phyloP scores from a whole-genome alignment of 2,888 invertebrate species.

The Trachelus tabidus region DNA sequence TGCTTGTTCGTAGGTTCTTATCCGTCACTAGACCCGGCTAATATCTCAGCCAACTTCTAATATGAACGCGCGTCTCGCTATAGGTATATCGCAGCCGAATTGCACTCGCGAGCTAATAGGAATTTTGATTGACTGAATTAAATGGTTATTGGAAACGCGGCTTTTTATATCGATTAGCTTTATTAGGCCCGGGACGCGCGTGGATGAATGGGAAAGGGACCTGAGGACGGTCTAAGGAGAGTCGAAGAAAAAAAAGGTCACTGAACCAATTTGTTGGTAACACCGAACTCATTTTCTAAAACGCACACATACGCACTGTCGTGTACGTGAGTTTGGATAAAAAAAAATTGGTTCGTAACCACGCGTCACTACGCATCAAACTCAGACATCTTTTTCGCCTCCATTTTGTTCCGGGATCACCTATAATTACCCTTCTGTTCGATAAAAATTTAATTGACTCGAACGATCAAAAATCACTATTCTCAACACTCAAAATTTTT shows the following conservation, averaged over 20 bases:
- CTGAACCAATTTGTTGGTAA: slow-evolving; percentile 53
- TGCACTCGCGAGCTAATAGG: slow-evolving; percentile 62
- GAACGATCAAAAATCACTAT: too few species aligned
- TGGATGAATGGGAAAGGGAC: slow-evolving; percentile 17
- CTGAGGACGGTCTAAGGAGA: slow-evolving; percentile 17
- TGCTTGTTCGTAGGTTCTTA: slow-evolving; percentile 34
- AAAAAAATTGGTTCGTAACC: too few species aligned
- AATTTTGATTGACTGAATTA: slow-evolving; percentile 66
- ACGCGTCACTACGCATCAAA: too few species aligned
- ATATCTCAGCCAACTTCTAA: slow-evolving; percentile 61
- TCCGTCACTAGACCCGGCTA: slow-evolving; percentile 50
- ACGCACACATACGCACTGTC: slow-evolving; percentile 14
- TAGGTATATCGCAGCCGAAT: slow-evolving; percentile 52
- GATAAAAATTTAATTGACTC: too few species aligned
- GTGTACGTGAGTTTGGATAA: too few species aligned
- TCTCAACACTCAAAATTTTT: too few species aligned
- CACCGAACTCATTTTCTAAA: slow-evolving; percentile 52
- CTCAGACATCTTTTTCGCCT: too few species aligned
- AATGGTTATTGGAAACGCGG: slow-evolving; percentile 63
- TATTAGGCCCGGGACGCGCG: slow-evolving; percentile 36
- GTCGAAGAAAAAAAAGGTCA: slow-evolving; percentile 34
- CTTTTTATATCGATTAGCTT: slow-evolving; percentile 58
- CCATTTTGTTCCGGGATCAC: too few species aligned
- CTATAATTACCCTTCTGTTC: too few species aligned
- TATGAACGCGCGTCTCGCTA: slow-evolving; percentile 55